phyloP scores from a whole-genome alignment of 2,797 vertebrate species.

The Darevskia mixta region DNA sequence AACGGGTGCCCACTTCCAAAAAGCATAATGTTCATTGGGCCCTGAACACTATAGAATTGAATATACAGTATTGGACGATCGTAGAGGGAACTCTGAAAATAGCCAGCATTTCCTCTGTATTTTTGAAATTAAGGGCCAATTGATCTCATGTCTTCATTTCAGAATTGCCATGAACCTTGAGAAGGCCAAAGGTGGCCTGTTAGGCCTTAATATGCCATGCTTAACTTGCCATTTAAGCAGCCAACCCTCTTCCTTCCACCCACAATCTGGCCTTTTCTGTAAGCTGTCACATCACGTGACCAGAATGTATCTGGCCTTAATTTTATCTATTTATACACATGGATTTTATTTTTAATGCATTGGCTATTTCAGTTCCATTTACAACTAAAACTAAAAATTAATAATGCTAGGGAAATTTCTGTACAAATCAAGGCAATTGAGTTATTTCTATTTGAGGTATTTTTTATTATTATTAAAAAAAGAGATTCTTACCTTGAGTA shows the following conservation, averaged over 20 bases:
- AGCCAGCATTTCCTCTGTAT: background rate
- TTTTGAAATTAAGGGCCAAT: background rate
- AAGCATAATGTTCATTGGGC: background rate
- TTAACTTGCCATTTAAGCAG: constrained; percentile 26
- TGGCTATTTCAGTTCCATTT: constrained; percentile 44
- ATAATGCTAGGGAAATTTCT: constrained; percentile 43
- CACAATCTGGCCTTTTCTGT: constrained; percentile 30
- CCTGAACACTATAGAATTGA: background rate
- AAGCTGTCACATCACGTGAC: constrained; percentile 15
- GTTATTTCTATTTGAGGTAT: constrained; percentile 64
- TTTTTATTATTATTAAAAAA: constrained; percentile 32
- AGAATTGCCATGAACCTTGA: background rate
- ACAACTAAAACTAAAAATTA: constrained; percentile 59
- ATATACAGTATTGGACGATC: background rate
- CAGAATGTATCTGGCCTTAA: constrained; percentile 8
- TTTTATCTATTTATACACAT: constrained; percentile 33
- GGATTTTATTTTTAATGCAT: constrained; percentile 29
- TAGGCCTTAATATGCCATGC: background rate
- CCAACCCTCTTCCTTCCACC: background rate
- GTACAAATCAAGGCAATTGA: constrained; percentile 51
- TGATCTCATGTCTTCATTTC: background rate
- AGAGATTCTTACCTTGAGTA: constrained; percentile 55
- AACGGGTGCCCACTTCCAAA: background rate
- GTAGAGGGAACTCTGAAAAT: background rate
- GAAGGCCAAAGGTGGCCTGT: background rate